Conservation (phyloP, 2,797 vertebrate genomes). For the Gymnothorax javanicus region DNA sequence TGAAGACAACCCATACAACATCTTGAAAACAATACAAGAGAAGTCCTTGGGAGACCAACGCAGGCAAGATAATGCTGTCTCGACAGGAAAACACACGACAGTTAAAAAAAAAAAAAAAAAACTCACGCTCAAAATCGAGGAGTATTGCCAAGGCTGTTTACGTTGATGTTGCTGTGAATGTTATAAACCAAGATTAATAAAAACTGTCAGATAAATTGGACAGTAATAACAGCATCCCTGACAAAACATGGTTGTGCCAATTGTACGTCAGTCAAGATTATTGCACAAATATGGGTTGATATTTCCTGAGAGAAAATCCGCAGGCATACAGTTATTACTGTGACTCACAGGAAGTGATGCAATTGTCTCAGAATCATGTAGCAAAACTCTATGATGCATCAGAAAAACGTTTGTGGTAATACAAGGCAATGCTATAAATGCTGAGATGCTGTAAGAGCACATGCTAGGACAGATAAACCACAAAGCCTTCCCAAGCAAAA, state of each 20-base stretch:
- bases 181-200: slow-evolving; percentile 11
- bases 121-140: not conserved
- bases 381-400: not conserved
- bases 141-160: not conserved
- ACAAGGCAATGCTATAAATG: not conserved
- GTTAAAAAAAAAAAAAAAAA: not conserved
- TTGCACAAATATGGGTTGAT: not conserved
- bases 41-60: not conserved
- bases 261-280: slow-evolving; percentile 18
- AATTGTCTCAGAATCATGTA: slow-evolving; percentile 4
- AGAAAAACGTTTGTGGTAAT: not conserved
- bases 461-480: not conserved
- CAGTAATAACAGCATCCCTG: not conserved
- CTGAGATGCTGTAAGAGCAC: not conserved
- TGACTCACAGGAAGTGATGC: slow-evolving; percentile 7
- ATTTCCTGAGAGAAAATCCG: not conserved
- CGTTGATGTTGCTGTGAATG: not conserved
- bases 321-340: not conserved
- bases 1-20: not conserved
- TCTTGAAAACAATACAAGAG: not conserved
- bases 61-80: not conserved
- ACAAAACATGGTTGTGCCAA: not conserved
- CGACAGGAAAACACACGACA: not conserved
- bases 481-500: not conserved
- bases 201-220: slow-evolving; percentile 5